A percentile compares a stretch with the other conserved stretches of the same genome.
Conservation (phyloP, 2,797 vertebrate genomes). For the Enteromius fasciolatus region DNA sequence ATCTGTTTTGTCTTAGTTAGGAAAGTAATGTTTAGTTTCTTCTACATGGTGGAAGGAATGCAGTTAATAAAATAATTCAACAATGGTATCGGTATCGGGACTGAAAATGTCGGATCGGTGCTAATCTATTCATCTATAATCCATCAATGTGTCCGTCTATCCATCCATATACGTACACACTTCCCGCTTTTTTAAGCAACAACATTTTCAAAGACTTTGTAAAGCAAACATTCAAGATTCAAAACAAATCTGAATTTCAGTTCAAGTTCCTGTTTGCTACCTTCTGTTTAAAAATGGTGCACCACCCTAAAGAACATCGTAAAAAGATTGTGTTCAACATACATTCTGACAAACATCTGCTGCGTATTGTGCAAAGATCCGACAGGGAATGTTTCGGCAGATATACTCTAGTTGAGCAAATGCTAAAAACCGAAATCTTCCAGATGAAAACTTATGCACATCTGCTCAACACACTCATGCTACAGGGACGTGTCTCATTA, state of each 20-base stretch:
- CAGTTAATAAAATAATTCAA: no score
- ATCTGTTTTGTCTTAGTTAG: no score
- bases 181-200: no score
- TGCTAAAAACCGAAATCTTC: neutral
- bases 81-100: no score
- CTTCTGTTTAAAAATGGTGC: neutral
- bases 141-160: accelerated
- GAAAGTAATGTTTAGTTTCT: no score
- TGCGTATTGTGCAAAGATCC: neutral
- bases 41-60: no score
- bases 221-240: conserved; percentile 2
- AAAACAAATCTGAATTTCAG: neutral
- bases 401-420: neutral
- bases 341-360: conserved; percentile 6
- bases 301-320: neutral
- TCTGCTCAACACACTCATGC: neutral
- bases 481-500: conserved; percentile 12
- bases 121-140: neutral
- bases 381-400: neutral
- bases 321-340: neutral
- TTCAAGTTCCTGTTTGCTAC: neutral
- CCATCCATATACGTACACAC: no score
- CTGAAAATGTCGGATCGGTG: no score
- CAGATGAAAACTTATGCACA: neutral
- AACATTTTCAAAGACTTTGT: neutral